These are phyloP conservation scores for Brevipalpus yothersi DNA, from an alignment of 1,140 invertebrate genomes.

Conservation along the genomic window DNA sequence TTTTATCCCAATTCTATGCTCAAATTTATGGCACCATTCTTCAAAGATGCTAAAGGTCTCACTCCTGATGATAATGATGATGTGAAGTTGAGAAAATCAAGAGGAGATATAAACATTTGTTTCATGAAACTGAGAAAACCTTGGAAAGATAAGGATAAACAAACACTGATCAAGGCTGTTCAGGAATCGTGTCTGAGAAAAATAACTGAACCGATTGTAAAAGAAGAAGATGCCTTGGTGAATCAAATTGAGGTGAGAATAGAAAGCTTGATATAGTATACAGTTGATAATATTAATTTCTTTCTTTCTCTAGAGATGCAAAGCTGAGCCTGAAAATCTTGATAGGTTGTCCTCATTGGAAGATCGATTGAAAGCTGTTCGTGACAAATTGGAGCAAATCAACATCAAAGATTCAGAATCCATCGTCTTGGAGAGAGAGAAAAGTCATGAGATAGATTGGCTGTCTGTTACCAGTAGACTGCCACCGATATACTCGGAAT, in stretches of 20 bases:
- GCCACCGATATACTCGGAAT: neutral
- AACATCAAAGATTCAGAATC: neutral
- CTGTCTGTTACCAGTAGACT: neutral
- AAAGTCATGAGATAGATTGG: conserved; percentile 6
- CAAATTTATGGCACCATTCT: conserved; percentile 5
- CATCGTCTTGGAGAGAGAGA: neutral
- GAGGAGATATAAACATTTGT: neutral
- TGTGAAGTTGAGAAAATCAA: neutral
- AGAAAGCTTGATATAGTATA: neutral
- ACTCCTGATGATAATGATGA: neutral
- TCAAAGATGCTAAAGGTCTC: conserved; percentile 5
- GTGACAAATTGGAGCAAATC: neutral
- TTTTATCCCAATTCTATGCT: conserved; percentile 3
- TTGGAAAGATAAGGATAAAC: conserved; percentile 2
- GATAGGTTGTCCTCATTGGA: neutral
- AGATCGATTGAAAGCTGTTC: neutral
- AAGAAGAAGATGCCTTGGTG: neutral
- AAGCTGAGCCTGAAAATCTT: neutral
- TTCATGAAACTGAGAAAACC: neutral
- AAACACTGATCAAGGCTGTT: neutral
- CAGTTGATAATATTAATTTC: neutral
- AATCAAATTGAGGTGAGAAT: neutral
- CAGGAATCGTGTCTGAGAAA: neutral
- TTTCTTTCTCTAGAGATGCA: neutral
- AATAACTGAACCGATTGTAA: neutral